Conservation (phyloP, 1,140 invertebrate species). For the Caenorhabditis inopinata region DNA sequence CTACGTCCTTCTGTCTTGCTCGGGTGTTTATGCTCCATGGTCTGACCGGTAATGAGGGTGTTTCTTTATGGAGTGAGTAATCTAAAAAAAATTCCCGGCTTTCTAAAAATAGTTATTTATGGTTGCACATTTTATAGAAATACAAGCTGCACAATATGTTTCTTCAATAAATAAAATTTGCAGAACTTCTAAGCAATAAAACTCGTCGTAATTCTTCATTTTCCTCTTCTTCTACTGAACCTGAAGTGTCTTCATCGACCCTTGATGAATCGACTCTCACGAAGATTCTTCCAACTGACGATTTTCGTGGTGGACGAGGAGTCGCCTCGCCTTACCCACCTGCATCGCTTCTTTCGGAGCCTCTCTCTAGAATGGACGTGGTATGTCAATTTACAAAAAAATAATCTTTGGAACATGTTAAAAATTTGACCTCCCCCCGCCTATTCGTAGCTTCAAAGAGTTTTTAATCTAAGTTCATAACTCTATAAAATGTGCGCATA, state of each 20-base stretch:
- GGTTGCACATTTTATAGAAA: too few relatives aligned
- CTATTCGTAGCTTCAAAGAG: too few relatives aligned
- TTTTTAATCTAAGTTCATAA: too few relatives aligned
- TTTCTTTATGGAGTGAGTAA: background rate
- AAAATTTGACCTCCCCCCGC: too few relatives aligned
- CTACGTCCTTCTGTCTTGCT: background rate
- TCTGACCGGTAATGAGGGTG: constrained; percentile 3
- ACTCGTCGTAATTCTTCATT: background rate
- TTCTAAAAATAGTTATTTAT: too few relatives aligned
- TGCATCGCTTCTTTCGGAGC: background rate
- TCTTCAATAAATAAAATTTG: background rate
- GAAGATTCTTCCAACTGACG: background rate
- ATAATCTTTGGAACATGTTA: too few relatives aligned
- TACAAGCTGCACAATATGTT: too few relatives aligned
- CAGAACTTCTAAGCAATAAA: background rate
- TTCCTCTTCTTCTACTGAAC: background rate
- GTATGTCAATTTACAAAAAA: too few relatives aligned
- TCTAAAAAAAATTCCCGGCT: too few relatives aligned
- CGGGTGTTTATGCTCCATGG: constrained; percentile 8
- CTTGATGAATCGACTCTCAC: constrained; percentile 16
- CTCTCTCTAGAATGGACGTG: background rate
- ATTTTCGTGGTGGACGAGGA: background rate
- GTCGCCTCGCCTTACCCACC: background rate
- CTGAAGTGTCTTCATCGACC: background rate
- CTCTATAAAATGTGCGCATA: too few relatives aligned